Conservation (phyloP, 2,797 vertebrate species). For the Melanotaenia boesemani region DNA sequence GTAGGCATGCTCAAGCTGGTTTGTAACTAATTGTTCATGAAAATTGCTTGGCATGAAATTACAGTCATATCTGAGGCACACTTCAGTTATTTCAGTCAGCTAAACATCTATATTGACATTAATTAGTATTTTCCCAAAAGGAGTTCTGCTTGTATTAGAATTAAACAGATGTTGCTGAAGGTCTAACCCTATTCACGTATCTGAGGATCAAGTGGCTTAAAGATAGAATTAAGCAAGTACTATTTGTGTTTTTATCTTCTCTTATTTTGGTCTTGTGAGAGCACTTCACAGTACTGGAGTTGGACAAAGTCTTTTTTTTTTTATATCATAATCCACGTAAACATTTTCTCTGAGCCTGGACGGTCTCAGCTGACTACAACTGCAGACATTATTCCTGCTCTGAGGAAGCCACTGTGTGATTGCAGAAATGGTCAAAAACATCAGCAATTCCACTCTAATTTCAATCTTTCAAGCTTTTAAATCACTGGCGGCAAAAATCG, state of each 20-base stretch:
- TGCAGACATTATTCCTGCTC: not conserved
- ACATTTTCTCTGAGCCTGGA: not conserved
- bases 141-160: slow-evolving; percentile 6
- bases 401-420: not conserved
- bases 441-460: not conserved
- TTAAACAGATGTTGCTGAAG: slow-evolving; percentile 12
- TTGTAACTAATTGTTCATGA: not conserved
- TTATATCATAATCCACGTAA: not conserved
- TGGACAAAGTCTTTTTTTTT: not conserved
- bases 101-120: slow-evolving; percentile 27
- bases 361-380: not conserved
- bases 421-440: not conserved
- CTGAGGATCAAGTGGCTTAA: slow-evolving; percentile 30
- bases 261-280: not conserved
- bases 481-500: slow-evolving; percentile 2
- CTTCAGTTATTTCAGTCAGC: slow-evolving; percentile 22
- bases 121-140: slow-evolving; percentile 10
- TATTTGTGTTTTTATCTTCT: slow-evolving; percentile 2
- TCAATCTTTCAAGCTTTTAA: not conserved
- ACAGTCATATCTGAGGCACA: slow-evolving; percentile 1
- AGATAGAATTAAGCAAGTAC: slow-evolving; percentile 41
- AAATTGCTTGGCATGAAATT: slow-evolving; percentile 26
- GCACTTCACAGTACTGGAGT: not conserved
- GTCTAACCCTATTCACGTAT: slow-evolving; percentile 10
- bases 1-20: not conserved